Evolutionary conservation across 2,113 vertebrate species (phyloP), one percentile per base, ranked within the genome.

Genomic region (Zootoca vivipara): DNA sequence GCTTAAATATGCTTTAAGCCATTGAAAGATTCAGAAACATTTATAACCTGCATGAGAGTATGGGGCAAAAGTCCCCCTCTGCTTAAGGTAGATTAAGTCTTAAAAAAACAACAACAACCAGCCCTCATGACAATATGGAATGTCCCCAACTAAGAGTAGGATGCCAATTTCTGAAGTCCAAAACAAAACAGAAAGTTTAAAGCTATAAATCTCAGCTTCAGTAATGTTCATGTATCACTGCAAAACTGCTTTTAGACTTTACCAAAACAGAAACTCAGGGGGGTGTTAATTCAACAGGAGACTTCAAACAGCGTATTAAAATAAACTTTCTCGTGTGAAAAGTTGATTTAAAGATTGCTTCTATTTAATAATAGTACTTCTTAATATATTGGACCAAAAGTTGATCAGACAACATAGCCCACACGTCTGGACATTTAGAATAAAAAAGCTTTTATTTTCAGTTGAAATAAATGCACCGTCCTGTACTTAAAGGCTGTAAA

Each of bases 381-480:
- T 91, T 91, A 93, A 94, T 95, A 94, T 93, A 95, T 93, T 94
- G 94, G 95, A 96, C 93, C 96, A 95, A 91, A 96, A 94, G 93
- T 42, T 95, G 93, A 95, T 95, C 93, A 96, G 95, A 94, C 94
- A 95, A 97, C 91, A 96, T 89, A 97, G 96, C 97, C 96, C 96
- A 97, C 96, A 93, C 96, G 96, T 96, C 91, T 0, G 52, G 95
- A 97, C 95, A 96, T 95, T 95, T 96, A 91, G 92, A 95, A 96
- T 95, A 96, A 96, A 96, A 96, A 97, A 94, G 92, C 92, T 96
- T 97, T 97, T 95, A 93, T 96, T 96, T 96, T 95, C 90, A 94
- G 82, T 95, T 95, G 96, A 96, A 96, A 96, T 95, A 96, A 96
- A 96, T 93, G 95, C 94, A 96, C 92, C 93, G 87, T 93, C 94